phyloP scores from a whole-genome alignment of 2,797 vertebrate species.

The Sternotherus odoratus region DNA sequence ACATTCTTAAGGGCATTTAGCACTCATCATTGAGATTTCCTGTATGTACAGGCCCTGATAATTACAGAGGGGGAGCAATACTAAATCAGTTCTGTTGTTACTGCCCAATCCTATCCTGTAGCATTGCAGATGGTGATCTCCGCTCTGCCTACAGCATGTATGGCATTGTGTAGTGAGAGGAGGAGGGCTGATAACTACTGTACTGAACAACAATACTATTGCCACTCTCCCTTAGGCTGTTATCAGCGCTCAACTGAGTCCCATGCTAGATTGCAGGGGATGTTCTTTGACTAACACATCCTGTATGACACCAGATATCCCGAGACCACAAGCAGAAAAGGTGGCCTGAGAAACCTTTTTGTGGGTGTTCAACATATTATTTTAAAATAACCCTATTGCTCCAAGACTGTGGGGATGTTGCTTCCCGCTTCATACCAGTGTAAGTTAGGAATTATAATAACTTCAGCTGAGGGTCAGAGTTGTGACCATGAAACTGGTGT shows the following conservation, averaged over 20 bases:
- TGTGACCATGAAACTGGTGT: neutral
- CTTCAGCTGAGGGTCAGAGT: neutral
- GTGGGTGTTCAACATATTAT: neutral
- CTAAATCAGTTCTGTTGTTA: neutral
- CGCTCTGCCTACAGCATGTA: fast-evolving
- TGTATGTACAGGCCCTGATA: fast-evolving
- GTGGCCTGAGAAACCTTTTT: neutral
- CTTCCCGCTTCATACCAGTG: neutral
- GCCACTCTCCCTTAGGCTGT: neutral
- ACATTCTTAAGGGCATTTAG: neutral
- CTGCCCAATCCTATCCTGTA: fast-evolving
- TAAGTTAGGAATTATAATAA: neutral
- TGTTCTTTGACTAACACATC: neutral
- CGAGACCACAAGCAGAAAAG: neutral
- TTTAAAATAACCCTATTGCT: neutral
- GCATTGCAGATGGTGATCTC: fast-evolving
- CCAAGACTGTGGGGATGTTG: neutral
- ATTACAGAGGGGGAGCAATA: fast-evolving
- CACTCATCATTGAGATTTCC: neutral
- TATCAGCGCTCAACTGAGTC: neutral
- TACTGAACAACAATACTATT: neutral
- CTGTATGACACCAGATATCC: neutral
- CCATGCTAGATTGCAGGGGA: neutral
- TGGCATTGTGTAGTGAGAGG: fast-evolving
- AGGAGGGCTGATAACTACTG: neutral